These are phyloP conservation scores for Edolisoma coerulescens DNA, from an alignment of 2,113 vertebrate genomes.

Conservation along the genomic window DNA sequence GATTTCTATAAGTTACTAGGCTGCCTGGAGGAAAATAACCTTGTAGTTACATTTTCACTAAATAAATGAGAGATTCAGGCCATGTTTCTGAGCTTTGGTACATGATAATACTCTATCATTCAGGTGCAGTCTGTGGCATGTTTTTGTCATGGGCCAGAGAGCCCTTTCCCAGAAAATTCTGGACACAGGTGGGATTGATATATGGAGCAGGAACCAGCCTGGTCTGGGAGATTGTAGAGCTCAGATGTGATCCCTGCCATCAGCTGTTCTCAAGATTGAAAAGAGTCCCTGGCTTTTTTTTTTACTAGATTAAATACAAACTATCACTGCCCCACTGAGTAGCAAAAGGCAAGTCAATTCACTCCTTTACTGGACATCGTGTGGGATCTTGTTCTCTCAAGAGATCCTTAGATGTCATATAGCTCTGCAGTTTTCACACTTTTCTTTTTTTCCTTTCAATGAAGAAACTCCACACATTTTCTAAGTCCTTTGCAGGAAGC, in stretches of 20 bases:
- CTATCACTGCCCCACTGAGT: not conserved
- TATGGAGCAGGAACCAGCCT: not conserved
- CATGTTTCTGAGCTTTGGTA: not conserved
- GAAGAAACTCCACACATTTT: not conserved
- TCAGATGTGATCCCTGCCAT: not conserved
- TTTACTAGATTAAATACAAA: not conserved
- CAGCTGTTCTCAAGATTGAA: not conserved
- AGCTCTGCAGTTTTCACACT: not conserved
- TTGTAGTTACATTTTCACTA: not conserved
- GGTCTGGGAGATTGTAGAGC: not conserved
- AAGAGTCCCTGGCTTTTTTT: not conserved
- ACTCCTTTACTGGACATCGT: not conserved
- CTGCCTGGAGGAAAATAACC: not conserved
- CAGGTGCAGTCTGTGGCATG: not conserved
- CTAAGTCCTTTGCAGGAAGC: not conserved
- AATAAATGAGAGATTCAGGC: not conserved
- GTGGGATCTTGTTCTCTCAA: not conserved
- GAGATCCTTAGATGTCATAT: not conserved
- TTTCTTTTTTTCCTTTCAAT: not conserved
- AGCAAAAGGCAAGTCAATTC: not conserved
- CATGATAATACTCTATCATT: not conserved
- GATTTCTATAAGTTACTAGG: not conserved
- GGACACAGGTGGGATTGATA: not conserved
- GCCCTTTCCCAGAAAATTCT: not conserved
- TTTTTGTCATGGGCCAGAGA: not conserved